These are phyloP conservation scores for Monomorium pharaonis DNA, from an alignment of 1,140 invertebrate species.

Conservation along the genomic window DNA sequence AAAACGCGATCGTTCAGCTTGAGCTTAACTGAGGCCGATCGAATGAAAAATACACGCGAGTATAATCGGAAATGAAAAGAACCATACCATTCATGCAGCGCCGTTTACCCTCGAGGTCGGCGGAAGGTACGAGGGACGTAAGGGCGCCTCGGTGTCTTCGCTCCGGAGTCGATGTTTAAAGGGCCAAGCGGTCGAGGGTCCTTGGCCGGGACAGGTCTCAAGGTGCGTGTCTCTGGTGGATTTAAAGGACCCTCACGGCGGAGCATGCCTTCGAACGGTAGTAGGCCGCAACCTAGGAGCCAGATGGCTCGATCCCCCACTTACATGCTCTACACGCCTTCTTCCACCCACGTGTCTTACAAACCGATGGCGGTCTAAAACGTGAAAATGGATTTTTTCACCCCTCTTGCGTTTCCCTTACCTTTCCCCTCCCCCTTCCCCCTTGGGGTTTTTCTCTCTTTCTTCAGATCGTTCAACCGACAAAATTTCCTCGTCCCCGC, in stretches of 20 bases:
- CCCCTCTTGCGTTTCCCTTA: conserved; percentile 35
- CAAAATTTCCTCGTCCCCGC: conserved; percentile 24
- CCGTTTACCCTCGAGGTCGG: conserved; percentile 66
- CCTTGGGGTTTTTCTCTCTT: conserved; percentile 34
- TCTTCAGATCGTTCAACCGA: conserved; percentile 50
- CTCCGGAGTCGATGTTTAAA: conserved; percentile 75
- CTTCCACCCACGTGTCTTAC: conserved; percentile 68
- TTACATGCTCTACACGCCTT: conserved; percentile 18
- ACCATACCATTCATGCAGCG: conserved; percentile 56
- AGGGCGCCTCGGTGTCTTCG: conserved; percentile 66
- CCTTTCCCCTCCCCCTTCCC: too few relatives aligned
- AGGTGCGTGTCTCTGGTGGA: conserved; percentile 78
- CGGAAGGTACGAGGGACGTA: conserved; percentile 39
- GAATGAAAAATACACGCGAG: conserved; percentile 29
- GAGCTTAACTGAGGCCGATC: conserved; percentile 31
- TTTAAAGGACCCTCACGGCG: conserved; percentile 78
- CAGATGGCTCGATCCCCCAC: conserved; percentile 75
- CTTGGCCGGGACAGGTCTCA: conserved; percentile 79
- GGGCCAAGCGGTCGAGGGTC: conserved; percentile 73
- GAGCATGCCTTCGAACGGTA: conserved; percentile 36
- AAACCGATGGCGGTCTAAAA: conserved; percentile 71
- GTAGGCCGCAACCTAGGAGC: conserved; percentile 46
- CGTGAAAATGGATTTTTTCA: conserved; percentile 71
- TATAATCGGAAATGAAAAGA: conserved; percentile 44
- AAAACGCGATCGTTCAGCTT: conserved; percentile 14